These are phyloP conservation scores for Eumaeus atala DNA, from an alignment of 1,140 invertebrate species.

Conservation along the genomic window DNA sequence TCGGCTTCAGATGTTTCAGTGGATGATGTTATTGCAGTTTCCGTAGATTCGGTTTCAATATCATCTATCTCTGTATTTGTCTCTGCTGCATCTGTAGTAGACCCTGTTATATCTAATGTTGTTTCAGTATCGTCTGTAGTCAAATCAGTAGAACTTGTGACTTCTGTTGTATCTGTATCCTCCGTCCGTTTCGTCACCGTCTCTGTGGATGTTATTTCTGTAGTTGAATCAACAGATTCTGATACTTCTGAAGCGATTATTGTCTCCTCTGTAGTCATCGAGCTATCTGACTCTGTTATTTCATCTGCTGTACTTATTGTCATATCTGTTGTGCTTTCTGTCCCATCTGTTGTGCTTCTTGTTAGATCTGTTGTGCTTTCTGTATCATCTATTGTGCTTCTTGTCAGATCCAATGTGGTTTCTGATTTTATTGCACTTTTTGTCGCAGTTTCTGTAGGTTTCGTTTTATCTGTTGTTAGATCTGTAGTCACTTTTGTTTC, in stretches of 20 bases:
- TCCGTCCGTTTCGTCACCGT: constrained; percentile 15
- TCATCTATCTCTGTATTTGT: constrained; percentile 23
- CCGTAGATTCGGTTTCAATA: constrained; percentile 15
- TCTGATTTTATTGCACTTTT: too few species aligned
- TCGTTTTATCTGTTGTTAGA: constrained; percentile 15
- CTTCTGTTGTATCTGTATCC: constrained; percentile 18
- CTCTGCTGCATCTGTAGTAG: constrained; percentile 15
- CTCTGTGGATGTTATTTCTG: constrained; percentile 18
- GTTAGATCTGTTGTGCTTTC: constrained; percentile 9
- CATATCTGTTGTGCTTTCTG: background rate
- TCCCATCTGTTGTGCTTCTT: background rate
- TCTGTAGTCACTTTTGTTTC: background rate
- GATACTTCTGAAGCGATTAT: constrained; percentile 13
- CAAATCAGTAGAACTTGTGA: constrained; percentile 4
- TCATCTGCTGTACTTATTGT: background rate
- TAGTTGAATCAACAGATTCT: constrained; percentile 11
- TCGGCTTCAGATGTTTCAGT: constrained; percentile 11
- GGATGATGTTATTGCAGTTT: constrained; percentile 14
- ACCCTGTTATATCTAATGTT: constrained; percentile 5
- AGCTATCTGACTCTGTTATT: background rate
- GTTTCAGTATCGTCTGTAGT: constrained; percentile 9
- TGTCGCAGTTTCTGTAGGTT: background rate
- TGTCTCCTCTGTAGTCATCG: background rate
- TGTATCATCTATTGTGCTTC: constrained; percentile 12
- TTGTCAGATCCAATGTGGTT: constrained; percentile 12